These are phyloP conservation scores for Formica aserva DNA, from an alignment of 2,888 invertebrate species.

Conservation along the genomic window DNA sequence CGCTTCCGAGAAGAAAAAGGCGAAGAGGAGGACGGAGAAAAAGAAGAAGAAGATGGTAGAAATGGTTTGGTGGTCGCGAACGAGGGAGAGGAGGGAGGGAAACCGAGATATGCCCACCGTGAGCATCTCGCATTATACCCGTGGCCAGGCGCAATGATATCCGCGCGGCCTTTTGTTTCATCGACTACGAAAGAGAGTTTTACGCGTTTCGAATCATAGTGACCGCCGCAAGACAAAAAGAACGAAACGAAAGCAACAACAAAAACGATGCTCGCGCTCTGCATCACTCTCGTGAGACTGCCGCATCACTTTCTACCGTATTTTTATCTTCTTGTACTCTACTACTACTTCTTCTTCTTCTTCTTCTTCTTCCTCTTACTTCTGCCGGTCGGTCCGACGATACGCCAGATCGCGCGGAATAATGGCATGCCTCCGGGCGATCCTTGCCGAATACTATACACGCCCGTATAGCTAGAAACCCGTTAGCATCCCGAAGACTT, in stretches of 20 bases:
- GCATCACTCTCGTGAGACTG: constrained; percentile 10
- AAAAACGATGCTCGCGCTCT: constrained; percentile 9
- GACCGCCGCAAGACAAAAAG: constrained; percentile 47
- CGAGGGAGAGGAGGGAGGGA: constrained; percentile 60
- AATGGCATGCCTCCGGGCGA: constrained; percentile 70
- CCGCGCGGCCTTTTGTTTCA: constrained; percentile 75
- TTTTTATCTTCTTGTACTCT: constrained; percentile 62
- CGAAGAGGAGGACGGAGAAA: constrained; percentile 59
- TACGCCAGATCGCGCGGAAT: constrained; percentile 73
- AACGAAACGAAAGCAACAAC: constrained; percentile 5
- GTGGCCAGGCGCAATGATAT: constrained; percentile 70
- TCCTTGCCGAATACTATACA: constrained; percentile 65
- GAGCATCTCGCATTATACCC: constrained; percentile 66
- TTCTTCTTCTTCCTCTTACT: constrained; percentile 49
- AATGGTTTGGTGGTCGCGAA: constrained; percentile 77
- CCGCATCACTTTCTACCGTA: constrained; percentile 66
- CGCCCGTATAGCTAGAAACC: constrained; percentile 44
- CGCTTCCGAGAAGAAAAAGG: constrained; percentile 78
- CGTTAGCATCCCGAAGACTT: constrained; percentile 19
- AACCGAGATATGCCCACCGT: constrained; percentile 56
- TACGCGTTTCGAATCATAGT: constrained; percentile 73
- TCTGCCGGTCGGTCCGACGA: constrained; percentile 59
- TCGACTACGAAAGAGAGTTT: constrained; percentile 67
- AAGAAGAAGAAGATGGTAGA: constrained; percentile 56
- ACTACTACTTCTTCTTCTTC: constrained; percentile 12